Percentiles rank a stretch among this genome's conserved stretches.
These are phyloP conservation scores for Euzetes globulus DNA, from an alignment of 2,888 invertebrate genomes.

Conservation along the genomic window DNA sequence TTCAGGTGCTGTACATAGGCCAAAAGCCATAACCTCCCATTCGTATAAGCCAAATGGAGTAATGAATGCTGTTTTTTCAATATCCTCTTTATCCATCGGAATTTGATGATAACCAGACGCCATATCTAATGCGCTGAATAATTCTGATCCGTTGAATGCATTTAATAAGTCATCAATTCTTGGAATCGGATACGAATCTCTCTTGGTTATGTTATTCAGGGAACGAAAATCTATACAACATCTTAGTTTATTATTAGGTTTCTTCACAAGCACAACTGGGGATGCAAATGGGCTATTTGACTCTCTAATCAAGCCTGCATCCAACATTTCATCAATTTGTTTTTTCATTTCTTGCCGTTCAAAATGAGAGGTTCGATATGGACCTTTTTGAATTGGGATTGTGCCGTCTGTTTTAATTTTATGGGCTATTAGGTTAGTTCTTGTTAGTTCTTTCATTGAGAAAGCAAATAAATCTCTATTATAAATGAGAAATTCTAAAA, in stretches of 20 bases:
- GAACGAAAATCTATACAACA: constrained; percentile 18
- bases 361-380: constrained; percentile 9
- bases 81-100: background rate
- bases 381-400: background rate
- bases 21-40: constrained; percentile 35
- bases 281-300: constrained; percentile 16
- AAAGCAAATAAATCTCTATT: too few species aligned
- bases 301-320: background rate
- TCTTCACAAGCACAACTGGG: constrained; percentile 20
- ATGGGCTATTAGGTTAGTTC: too few species aligned
- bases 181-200: constrained; percentile 15
- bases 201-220: constrained; percentile 8
- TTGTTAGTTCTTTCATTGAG: too few species aligned
- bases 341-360: constrained; percentile 2
- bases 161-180: background rate
- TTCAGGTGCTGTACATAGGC: constrained; percentile 33
- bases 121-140: constrained; percentile 21
- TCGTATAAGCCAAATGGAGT: constrained; percentile 31
- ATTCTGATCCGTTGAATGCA: background rate
- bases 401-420: too few species aligned
- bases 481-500: too few species aligned
- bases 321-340: constrained; percentile 17
- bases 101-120: constrained; percentile 28
- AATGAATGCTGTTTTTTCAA: constrained; percentile 33
- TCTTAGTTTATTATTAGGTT: background rate